phyloP scores from a whole-genome alignment of 2,888 invertebrate genomes.

The Aphelenchoides bicaudatus region DNA sequence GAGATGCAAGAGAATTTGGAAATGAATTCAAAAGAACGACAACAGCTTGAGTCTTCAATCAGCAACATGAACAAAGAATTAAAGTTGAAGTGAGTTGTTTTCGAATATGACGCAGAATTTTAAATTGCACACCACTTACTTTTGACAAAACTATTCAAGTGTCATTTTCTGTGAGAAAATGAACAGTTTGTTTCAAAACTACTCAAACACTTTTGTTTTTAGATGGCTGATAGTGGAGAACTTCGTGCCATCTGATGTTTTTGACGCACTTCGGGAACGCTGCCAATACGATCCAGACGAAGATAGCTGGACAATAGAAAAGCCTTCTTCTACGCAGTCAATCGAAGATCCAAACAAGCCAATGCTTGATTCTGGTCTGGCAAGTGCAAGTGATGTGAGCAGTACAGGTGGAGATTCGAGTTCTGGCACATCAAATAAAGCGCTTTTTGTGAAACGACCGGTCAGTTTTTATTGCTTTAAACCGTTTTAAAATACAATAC shows the following conservation, averaged over 20 bases:
- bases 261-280: slow-evolving; percentile 68
- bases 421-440: slow-evolving; percentile 21
- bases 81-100: slow-evolving; percentile 72
- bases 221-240: slow-evolving; percentile 75
- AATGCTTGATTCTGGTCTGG: slow-evolving; percentile 39
- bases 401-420: slow-evolving; percentile 3
- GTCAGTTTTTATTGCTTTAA: slow-evolving; percentile 26
- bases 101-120: neutral
- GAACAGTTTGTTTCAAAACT: neutral
- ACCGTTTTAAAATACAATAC: neutral
- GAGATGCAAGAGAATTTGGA: slow-evolving; percentile 79
- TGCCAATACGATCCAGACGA: slow-evolving; percentile 78
- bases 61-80: slow-evolving; percentile 84
- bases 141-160: neutral
- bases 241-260: slow-evolving; percentile 72
- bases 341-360: slow-evolving; percentile 2
- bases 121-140: neutral
- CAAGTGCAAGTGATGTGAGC: slow-evolving; percentile 28
- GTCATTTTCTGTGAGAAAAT: neutral
- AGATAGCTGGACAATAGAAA: slow-evolving; percentile 70
- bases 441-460: slow-evolving; percentile 32
- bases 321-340: slow-evolving; percentile 3
- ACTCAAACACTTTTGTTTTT: slow-evolving; percentile 26
- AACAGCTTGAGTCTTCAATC: slow-evolving; percentile 84
- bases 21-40: slow-evolving; percentile 83